Conservation (phyloP, 2,113 vertebrate genomes). For the Brachyhypopomus occidentalis region DNA sequence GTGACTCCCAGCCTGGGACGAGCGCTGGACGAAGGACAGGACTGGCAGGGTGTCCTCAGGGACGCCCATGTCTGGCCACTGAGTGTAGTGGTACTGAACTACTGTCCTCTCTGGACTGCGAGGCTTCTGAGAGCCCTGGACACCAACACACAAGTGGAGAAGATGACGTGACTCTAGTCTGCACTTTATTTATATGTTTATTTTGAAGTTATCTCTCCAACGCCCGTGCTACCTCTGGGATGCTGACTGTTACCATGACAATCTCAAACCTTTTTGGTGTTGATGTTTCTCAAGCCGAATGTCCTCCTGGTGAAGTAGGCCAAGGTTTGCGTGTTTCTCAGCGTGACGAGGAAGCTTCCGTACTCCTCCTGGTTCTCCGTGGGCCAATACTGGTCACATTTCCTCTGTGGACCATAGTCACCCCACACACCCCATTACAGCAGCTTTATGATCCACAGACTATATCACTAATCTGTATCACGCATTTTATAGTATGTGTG, state of each 20-base stretch:
- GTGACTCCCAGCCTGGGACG: constrained; percentile 78
- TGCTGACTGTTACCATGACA: background rate
- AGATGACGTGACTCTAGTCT: background rate
- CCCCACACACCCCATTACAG: no score
- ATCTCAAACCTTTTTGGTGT: constrained; percentile 83
- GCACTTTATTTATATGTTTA: background rate
- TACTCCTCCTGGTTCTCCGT: constrained; percentile 90
- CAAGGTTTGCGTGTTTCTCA: constrained; percentile 83
- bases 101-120: constrained; percentile 82
- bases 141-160: background rate
- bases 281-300: constrained; percentile 87
- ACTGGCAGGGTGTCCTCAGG: constrained; percentile 92
- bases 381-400: constrained; percentile 98
- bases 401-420: constrained; percentile 77
- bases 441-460: no score
- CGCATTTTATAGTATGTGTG: no score
- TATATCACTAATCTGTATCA: no score
- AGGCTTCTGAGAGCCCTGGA: constrained; percentile 84
- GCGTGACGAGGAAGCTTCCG: constrained; percentile 89
- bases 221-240: background rate
- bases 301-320: constrained; percentile 91
- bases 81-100: constrained; percentile 94
- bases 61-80: constrained; percentile 99
- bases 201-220: background rate
- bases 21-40: constrained; percentile 90